Base-by-base conservation (phyloP, 2,113 vertebrate genomes). In the Alaudala cheleensis region DNA sequence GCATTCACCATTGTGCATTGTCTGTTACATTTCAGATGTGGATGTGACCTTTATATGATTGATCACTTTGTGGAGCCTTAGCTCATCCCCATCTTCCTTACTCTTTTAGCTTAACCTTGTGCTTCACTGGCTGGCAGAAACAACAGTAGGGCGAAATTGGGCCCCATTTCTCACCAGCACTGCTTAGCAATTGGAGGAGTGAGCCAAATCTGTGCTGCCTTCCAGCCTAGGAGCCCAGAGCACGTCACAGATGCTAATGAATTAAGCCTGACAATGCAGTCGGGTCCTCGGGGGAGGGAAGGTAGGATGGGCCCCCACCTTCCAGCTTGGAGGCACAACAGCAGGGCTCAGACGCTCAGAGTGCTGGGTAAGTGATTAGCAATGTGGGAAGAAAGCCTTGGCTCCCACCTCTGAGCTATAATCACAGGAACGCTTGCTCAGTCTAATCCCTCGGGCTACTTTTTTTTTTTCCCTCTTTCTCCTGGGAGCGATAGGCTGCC, bases 181-280 rank as follows among this genome's bases (percentile, higher is more conserved):
- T 81, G 74, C 72, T 90, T 51, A 90, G 60, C 2, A 15, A 84
- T 73, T 58, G 80, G 60, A 58, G 72, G 54, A 93, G 29, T 10
- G 42, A 93, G 62, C 47, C 54, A 37, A 62, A 88, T 83, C 42
- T 60, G 37, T 92, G 76, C 67, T 74, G 53, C 72, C 39, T 96
- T 76, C 66, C 62, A 92, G 85, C 71, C 72, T n/a, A n/a, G 89
- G 31, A 90, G 42, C 62, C 84, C 11, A 10, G 56, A 95, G 79
- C 44, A 53, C 53, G 62, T 92, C 92, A 57, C 37, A 88, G 72
- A 95, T 87, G 93, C 92, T 95, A 93, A 93, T 92, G 88, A 96
- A 94, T 88, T 91, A 92, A 95, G 72, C 51, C 51, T 95, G 85
- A 92, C 89, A 95, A 94, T 73, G 74, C 85, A 92, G 79, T 94